A percentile compares a stretch with the other conserved stretches of the same genome.
These are phyloP conservation scores for Helarctos malayanus DNA, from an alignment of 2,797 vertebrate genomes.

Conservation along the genomic window DNA sequence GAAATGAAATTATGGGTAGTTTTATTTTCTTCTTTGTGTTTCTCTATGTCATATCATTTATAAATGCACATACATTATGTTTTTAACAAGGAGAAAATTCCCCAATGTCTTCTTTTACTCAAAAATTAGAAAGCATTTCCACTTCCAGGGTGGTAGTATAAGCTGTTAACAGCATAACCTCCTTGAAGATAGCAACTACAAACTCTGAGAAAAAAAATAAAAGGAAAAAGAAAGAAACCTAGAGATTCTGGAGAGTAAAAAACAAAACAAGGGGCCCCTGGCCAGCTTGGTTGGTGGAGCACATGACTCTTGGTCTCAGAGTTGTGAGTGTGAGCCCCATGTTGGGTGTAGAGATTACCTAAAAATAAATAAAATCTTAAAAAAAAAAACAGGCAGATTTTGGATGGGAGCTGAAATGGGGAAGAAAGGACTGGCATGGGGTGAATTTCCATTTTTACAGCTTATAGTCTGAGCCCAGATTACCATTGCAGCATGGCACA, in stretches of 20 bases:
- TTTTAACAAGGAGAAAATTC: background rate
- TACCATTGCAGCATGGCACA: background rate
- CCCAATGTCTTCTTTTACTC: background rate
- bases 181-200: constrained; percentile 9
- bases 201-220: background rate
- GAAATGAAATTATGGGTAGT: constrained; percentile 26
- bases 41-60: constrained; percentile 8
- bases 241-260: background rate
- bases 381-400: background rate
- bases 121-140: constrained; percentile 52
- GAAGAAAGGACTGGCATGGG: background rate
- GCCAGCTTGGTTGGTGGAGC: background rate
- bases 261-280: background rate
- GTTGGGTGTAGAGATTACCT: background rate
- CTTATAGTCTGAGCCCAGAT: background rate
- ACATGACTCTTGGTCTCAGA: no score
- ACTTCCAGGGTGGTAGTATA: background rate
- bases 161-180: background rate
- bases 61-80: constrained; percentile 3
- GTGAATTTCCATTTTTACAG: background rate
- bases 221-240: background rate
- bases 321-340: background rate
- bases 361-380: background rate
- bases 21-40: constrained; percentile 31
- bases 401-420: background rate